Conservation (phyloP, 2,888 invertebrate genomes). For the Metopia argyrocephala region DNA sequence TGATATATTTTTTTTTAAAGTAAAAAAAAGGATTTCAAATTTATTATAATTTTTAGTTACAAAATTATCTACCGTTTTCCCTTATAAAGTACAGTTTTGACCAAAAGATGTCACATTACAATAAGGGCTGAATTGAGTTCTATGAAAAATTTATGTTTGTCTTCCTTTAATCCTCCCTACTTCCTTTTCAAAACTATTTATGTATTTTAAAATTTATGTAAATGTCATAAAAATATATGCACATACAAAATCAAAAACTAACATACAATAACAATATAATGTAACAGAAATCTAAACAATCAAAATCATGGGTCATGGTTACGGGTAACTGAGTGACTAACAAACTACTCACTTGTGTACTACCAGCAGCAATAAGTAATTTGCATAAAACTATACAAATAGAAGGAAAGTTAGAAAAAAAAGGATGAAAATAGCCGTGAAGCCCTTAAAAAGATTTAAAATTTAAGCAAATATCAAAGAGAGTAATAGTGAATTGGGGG, state of each 20-base stretch:
- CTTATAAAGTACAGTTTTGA: constrained; percentile 19
- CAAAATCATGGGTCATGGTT: constrained; percentile 66
- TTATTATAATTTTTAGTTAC: no score
- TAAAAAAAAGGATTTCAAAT: no score
- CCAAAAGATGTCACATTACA: constrained; percentile 16
- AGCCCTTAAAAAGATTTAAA: constrained; percentile 59
- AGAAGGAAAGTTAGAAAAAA: neutral
- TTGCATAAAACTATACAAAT: constrained; percentile 34
- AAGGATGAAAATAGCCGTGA: constrained; percentile 55
- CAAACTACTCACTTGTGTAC: constrained; percentile 33
- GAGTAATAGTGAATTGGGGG: constrained; percentile 36
- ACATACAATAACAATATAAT: constrained; percentile 67
- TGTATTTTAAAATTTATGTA: constrained; percentile 31
- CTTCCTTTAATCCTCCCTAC: neutral
- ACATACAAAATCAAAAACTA: constrained; percentile 67
- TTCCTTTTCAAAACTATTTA: neutral
- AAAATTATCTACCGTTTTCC: no score
- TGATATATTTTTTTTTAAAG: no score
- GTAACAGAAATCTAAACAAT: constrained; percentile 75
- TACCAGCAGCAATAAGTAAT: constrained; percentile 27
- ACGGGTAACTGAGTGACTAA: constrained; percentile 53
- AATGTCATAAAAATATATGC: constrained; percentile 51
- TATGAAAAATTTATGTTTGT: neutral
- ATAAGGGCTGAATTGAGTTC: constrained; percentile 4
- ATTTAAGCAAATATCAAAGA: constrained; percentile 56